These are phyloP conservation scores for Florisuga fusca DNA, from an alignment of 2,797 vertebrate species.

Conservation along the genomic window DNA sequence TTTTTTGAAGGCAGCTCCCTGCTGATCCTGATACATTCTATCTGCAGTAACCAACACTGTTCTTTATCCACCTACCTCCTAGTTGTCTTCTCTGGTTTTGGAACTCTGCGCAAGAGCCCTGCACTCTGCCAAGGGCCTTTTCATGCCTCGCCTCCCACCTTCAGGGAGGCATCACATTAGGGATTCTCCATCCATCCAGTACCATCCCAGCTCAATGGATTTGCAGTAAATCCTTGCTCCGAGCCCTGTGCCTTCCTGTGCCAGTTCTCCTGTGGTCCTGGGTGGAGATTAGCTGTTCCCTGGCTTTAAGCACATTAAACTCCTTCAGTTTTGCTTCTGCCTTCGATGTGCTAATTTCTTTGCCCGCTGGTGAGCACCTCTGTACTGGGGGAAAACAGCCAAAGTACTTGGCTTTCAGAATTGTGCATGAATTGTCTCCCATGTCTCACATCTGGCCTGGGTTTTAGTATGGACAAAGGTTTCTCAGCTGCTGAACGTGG, in stretches of 20 bases:
- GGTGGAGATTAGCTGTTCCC: conserved; percentile 41
- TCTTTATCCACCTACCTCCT: not conserved
- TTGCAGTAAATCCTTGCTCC: conserved; percentile 47
- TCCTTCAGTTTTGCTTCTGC: conserved; percentile 48
- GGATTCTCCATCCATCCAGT: not conserved
- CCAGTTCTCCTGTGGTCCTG: conserved; percentile 30
- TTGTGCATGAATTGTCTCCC: not conserved
- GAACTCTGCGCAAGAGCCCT: not conserved
- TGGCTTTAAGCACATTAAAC: conserved; percentile 64
- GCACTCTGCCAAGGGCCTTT: accelerated
- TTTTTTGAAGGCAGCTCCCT: not conserved
- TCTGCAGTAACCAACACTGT: not conserved
- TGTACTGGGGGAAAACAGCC: not conserved
- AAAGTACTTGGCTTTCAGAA: not conserved
- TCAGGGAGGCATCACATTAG: not conserved
- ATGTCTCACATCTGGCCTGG: not conserved
- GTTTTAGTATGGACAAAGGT: not conserved
- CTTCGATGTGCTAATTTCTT: conserved; percentile 51
- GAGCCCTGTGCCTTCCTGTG: conserved; percentile 15
- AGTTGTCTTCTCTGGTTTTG: not conserved
- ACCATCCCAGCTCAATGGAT: not conserved
- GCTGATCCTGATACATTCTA: not conserved
- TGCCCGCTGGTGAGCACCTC: not conserved
- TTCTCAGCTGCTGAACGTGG: not conserved
- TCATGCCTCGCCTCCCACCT: not conserved